phyloP scores from a whole-genome alignment of 1,140 invertebrate genomes.

The Onthophagus taurus region DNA sequence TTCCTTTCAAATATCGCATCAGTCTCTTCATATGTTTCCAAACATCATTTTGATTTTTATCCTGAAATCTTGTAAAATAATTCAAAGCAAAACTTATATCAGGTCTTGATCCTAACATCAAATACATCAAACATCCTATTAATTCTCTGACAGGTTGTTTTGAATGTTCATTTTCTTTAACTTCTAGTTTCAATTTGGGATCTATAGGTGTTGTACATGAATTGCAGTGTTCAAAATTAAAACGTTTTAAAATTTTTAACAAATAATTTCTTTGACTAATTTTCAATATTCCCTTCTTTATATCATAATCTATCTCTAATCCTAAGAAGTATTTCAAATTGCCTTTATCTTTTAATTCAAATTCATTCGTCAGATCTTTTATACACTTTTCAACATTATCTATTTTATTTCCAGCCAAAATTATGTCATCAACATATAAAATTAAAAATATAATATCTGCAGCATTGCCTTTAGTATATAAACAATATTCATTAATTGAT shows the following conservation, averaged over 20 bases:
- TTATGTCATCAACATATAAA: conserved; percentile 19
- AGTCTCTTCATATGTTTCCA: conserved; percentile 34
- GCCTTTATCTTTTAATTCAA: conserved; percentile 10
- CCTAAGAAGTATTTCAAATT: conserved; percentile 5
- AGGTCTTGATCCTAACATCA: conserved; percentile 30
- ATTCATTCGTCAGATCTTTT: not conserved
- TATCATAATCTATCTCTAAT: conserved; percentile 10
- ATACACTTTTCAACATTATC: conserved; percentile 6
- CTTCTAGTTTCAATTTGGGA: conserved; percentile 7
- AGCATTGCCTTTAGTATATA: not conserved
- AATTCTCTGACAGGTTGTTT: conserved; percentile 28
- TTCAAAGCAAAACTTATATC: conserved; percentile 38
- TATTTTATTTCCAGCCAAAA: conserved; percentile 12
- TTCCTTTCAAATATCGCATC: conserved; percentile 36
- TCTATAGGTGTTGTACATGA: conserved; percentile 8
- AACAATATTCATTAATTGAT: not conserved
- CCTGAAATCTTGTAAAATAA: conserved; percentile 26
- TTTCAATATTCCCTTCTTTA: conserved; percentile 8
- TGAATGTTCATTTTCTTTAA: not conserved
- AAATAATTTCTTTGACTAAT: conserved; percentile 12
- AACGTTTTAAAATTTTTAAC: conserved; percentile 2
- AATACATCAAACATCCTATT: conserved; percentile 36
- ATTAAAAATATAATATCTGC: conserved; percentile 13
- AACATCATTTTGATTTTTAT: conserved; percentile 21
- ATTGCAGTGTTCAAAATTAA: conserved; percentile 12